A percentile compares a stretch with the other conserved stretches of the same genome.
These are phyloP conservation scores for Eucidaris tribuloides DNA, from an alignment of 35 echinoderm and acorn worm species.

Conservation along the genomic window DNA sequence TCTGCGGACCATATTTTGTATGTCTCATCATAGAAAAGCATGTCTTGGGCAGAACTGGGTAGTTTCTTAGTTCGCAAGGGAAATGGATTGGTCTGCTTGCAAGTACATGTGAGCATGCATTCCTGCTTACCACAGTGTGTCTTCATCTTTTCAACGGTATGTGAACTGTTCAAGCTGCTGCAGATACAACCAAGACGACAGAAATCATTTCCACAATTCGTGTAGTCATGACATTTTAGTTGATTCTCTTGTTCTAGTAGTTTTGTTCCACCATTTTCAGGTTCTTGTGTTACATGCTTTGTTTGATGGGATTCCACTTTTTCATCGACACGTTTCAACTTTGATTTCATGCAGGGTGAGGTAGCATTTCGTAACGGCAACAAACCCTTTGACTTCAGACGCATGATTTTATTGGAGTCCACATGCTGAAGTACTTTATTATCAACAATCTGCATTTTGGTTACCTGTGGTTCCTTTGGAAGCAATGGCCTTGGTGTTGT, in stretches of 20 bases:
- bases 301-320: no score
- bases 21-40: slow-evolving; percentile 84
- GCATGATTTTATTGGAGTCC: no score
- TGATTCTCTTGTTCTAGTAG: no score
- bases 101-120: slow-evolving; percentile 85
- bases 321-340: no score
- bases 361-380: no score
- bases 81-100: background rate
- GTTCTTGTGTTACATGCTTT: no score
- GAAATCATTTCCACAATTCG: slow-evolving; percentile 60
- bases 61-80: background rate
- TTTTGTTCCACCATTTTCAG: no score
- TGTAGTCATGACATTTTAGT: no score
- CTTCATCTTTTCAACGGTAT: background rate
- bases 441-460: no score
- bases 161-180: slow-evolving; percentile 30
- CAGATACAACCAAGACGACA: slow-evolving; percentile 89
- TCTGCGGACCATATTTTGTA: background rate
- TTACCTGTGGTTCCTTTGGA: background rate
- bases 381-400: no score
- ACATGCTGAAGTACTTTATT: no score
- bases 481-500: background rate
- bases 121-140: slow-evolving; percentile 71
- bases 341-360: no score
- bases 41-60: background rate